Percentiles rank a stretch among this genome's conserved stretches.
Evolutionary conservation across 1,140 invertebrate genomes (phyloP).

Genomic region (Drosophila guanche): DNA sequence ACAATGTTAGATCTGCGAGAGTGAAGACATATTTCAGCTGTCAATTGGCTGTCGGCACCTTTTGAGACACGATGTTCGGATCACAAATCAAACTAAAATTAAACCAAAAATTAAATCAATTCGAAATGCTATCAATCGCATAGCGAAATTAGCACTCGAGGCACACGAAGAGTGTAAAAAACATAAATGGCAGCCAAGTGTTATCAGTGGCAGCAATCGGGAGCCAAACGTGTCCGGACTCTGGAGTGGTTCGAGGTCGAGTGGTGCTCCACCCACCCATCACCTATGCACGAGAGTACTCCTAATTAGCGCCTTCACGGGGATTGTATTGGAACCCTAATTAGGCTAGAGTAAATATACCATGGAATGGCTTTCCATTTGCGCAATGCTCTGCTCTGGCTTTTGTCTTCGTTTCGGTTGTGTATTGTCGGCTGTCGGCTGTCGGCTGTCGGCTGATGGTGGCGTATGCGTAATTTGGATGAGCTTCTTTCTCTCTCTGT

Average conservation of each 20-base stretch:
- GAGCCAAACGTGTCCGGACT: conserved; percentile 29
- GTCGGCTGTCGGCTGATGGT: neutral
- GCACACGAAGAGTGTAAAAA: conserved; percentile 50
- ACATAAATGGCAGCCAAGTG: conserved; percentile 30
- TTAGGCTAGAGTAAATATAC: conserved; percentile 62
- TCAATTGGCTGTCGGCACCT: conserved; percentile 28
- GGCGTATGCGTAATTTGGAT: conserved; percentile 63
- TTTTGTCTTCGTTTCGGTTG: too few species aligned
- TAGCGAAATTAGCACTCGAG: conserved; percentile 48
- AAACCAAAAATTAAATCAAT: conserved; percentile 35
- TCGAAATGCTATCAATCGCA: conserved; percentile 24
- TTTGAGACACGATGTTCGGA: conserved; percentile 13
- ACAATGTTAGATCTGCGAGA: conserved; percentile 11
- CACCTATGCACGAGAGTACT: conserved; percentile 15
- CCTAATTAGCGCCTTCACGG: conserved; percentile 67
- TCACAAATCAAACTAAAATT: conserved; percentile 28
- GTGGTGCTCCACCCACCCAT: conserved; percentile 31
- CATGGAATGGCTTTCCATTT: conserved; percentile 16
- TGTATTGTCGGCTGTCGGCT: neutral
- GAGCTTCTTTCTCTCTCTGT: conserved; percentile 7
- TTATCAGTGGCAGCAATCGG: conserved; percentile 35
- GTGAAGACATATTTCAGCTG: conserved; percentile 16
- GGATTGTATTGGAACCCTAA: conserved; percentile 36
- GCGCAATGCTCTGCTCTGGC: conserved; percentile 22
- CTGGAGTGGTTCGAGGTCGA: conserved; percentile 33